Percentiles rank a stretch among this genome's conserved stretches.
Evolutionary conservation across 2,888 invertebrate genomes (phyloP).

Genomic region (Eumerus sabulonum): DNA sequence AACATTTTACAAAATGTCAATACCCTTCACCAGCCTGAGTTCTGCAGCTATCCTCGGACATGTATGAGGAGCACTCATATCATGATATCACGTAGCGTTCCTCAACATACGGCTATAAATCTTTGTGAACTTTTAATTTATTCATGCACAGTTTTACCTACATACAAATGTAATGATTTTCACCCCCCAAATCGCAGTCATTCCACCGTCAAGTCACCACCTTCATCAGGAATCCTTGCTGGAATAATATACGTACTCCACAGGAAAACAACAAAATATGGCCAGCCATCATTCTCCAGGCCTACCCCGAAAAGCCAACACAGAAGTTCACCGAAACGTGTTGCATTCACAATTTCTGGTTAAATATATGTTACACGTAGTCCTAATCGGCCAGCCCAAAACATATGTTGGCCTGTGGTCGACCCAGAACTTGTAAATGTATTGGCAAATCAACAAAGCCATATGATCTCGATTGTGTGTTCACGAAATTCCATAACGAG

Average conservation of each 20-base stretch:
- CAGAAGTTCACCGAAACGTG: conserved; percentile 56
- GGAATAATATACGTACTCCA: too few species aligned
- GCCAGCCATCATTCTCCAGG: not conserved
- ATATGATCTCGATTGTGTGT: not conserved
- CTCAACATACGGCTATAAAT: conserved; percentile 30
- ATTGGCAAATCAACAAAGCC: not conserved
- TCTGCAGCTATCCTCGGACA: too few species aligned
- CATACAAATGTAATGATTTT: conserved; percentile 43
- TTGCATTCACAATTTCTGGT: conserved; percentile 56
- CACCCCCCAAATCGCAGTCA: not conserved
- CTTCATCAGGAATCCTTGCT: too few species aligned
- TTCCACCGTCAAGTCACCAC: not conserved
- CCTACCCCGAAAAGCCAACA: conserved; percentile 24
- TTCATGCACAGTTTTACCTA: conserved; percentile 53
- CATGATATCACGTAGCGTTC: not conserved
- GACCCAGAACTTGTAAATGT: conserved; percentile 20
- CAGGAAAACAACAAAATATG: not conserved
- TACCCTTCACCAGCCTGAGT: too few species aligned
- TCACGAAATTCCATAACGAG: too few species aligned
- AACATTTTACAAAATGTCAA: conserved; percentile 11
- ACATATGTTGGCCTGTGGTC: conserved; percentile 51
- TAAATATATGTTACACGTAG: conserved; percentile 32
- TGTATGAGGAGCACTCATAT: too few species aligned
- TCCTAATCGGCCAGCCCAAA: conserved; percentile 13
- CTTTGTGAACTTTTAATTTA: conserved; percentile 64